Conservation (phyloP, 1,140 invertebrate species). For the Euwallacea similis region DNA sequence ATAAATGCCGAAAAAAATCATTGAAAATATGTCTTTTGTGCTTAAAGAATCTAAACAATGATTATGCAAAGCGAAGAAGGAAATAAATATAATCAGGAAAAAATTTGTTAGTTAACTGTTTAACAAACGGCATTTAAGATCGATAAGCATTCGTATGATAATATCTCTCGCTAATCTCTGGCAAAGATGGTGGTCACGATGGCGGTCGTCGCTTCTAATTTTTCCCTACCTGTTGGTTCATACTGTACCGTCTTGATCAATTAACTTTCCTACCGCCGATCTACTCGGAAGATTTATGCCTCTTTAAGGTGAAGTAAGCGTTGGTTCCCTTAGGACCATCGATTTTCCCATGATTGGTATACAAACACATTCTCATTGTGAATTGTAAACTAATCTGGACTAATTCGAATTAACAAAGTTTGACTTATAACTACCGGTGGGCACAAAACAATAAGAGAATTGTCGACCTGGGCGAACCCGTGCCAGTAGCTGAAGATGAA, state of each 20-base stretch:
- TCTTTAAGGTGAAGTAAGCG: conserved; percentile 46
- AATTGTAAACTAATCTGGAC: too few species aligned
- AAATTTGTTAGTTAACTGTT: too few species aligned
- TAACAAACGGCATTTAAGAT: too few species aligned
- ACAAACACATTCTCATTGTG: neutral
- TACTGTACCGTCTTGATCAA: conserved; percentile 42
- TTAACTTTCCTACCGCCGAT: conserved; percentile 45
- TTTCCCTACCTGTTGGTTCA: conserved; percentile 28
- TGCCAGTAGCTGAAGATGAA: neutral
- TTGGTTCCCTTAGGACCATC: conserved; percentile 25
- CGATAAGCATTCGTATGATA: too few species aligned
- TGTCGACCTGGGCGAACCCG: neutral
- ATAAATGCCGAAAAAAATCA: too few species aligned
- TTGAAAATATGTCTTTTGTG: too few species aligned
- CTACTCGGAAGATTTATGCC: conserved; percentile 43
- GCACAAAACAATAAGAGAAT: neutral
- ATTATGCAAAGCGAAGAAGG: too few species aligned
- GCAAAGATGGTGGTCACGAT: conserved; percentile 44
- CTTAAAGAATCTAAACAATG: too few species aligned
- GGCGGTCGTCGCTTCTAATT: conserved; percentile 24
- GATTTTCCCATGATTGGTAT: conserved; percentile 30
- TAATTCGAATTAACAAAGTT: too few species aligned
- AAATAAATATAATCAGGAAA: too few species aligned
- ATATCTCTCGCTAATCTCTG: conserved; percentile 39
- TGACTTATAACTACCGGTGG: neutral